These are phyloP conservation scores for Leguminivora glycinivorella DNA, from an alignment of 1,140 invertebrate species.

Conservation along the genomic window DNA sequence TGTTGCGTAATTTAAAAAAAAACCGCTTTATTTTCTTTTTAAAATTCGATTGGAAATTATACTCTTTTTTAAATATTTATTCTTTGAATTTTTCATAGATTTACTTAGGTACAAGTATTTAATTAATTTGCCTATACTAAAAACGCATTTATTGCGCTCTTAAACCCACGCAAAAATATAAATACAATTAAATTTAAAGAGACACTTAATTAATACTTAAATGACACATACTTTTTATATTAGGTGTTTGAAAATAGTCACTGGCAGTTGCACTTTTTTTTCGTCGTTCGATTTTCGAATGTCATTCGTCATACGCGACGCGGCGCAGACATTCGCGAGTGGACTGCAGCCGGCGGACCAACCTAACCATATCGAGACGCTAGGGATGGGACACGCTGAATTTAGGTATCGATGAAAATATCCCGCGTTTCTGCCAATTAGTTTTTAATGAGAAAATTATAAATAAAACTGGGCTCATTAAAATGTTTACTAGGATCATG, in stretches of 20 bases:
- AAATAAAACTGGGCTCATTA: not conserved
- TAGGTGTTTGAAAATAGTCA: conserved; percentile 15
- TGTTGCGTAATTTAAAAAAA: not conserved
- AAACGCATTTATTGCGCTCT: not conserved
- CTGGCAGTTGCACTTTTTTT: conserved; percentile 35
- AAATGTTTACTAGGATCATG: not conserved
- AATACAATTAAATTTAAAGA: not conserved
- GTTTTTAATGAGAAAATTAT: not conserved
- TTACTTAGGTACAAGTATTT: not conserved
- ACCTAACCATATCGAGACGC: conserved; percentile 33
- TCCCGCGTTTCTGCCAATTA: not conserved
- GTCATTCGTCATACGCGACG: conserved; percentile 48
- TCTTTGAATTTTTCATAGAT: no score
- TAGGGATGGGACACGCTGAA: conserved; percentile 42
- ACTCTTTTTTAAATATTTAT: no score
- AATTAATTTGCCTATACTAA: not conserved
- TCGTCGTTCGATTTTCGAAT: conserved; percentile 43
- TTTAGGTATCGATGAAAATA: conserved; percentile 44
- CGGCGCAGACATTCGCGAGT: conserved; percentile 54
- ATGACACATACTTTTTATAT: conserved; percentile 13
- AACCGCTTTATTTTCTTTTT: not conserved
- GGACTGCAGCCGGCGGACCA: conserved; percentile 48
- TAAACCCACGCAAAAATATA: not conserved
- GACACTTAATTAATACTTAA: not conserved
- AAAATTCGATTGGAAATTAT: not conserved